Conservation (phyloP, 1,140 invertebrate genomes). For the Drosophila biarmipes region DNA sequence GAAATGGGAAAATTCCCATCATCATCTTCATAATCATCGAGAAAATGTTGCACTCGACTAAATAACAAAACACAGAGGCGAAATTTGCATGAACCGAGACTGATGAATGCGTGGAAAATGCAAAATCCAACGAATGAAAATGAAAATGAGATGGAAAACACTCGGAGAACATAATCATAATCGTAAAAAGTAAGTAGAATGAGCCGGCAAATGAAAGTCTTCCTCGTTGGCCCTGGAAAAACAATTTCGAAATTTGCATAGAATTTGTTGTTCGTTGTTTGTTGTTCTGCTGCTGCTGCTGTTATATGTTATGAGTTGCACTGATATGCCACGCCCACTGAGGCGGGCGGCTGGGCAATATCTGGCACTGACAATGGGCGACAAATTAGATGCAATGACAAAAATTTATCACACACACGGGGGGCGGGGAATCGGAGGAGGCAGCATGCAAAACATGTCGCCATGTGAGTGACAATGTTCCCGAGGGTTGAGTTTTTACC, state of each 20-base stretch:
- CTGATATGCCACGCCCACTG: slow-evolving; percentile 56
- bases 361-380: slow-evolving; percentile 72
- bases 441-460: slow-evolving; percentile 64
- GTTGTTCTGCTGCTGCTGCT: slow-evolving; percentile 4
- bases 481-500: slow-evolving; percentile 2
- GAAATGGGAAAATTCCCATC: background rate
- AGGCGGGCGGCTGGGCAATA: background rate
- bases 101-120: slow-evolving; percentile 61
- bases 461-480: slow-evolving; percentile 70
- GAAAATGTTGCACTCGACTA: slow-evolving; percentile 29
- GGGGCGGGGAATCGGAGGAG: slow-evolving; percentile 11
- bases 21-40: slow-evolving; percentile 12
- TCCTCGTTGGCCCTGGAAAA: slow-evolving; percentile 18
- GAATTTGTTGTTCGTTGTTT: slow-evolving; percentile 25
- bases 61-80: slow-evolving; percentile 10
- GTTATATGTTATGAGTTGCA: slow-evolving; percentile 35
- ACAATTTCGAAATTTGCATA: slow-evolving; percentile 51
- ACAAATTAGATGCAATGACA: slow-evolving; percentile 74
- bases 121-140: slow-evolving; percentile 44
- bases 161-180: slow-evolving; percentile 65
- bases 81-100: slow-evolving; percentile 19
- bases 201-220: slow-evolving; percentile 28
- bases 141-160: slow-evolving; percentile 51
- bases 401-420: slow-evolving; percentile 56
- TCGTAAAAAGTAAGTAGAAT: slow-evolving; percentile 64